Evolutionary conservation across 2,113 vertebrate species (phyloP), one percentile per base, ranked within the genome.

Genomic region (Saccopteryx leptura): DNA sequence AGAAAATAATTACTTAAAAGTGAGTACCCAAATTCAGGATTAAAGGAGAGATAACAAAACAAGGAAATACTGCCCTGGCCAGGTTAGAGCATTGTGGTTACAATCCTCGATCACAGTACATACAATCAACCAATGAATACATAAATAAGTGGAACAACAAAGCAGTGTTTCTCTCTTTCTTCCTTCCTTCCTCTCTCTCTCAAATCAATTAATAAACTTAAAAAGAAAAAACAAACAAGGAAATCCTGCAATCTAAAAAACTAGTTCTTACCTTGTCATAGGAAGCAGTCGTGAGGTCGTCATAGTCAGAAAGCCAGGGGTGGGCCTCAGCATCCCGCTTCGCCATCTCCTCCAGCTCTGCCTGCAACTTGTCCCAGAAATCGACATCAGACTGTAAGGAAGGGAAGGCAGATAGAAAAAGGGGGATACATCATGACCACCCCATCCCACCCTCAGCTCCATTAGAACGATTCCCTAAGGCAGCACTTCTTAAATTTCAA

Each of bases 321-420:
- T 99, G 99, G 80, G 99, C 99, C 97, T 99, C 99, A 24, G 99
- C 99, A 19, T 99, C 99, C 97, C 99, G 98, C 97, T 99, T 99
- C 0, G 99, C 99, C 99, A 99, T 99, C 98, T 99, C 99, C 97
- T 99, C 99, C 99, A 99, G 99, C 97, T 99, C 99, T 97, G 99
- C 99, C 98, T 99, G 99, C 95, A 99, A 99, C 98, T 99, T 99
- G 98, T 99, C 99, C 99, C 99, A 99, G 98, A 99, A 99, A 98
- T 99, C 99, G 58, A 99, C 99, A 98, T 99, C 99, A 93, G 99
- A 99, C 99, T 99, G 98, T 63, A 97, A 90, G 26, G 33, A 93
- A 94, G 86, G 48, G 97, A 98, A 92, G n/a, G 66, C 72, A 92
- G 12, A 11, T 66, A 88, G 95, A 74, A 71, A 69, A 86, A 33